These are phyloP conservation scores for Chaenogobius annularis DNA, from an alignment of 2,113 vertebrate genomes.

Conservation along the genomic window DNA sequence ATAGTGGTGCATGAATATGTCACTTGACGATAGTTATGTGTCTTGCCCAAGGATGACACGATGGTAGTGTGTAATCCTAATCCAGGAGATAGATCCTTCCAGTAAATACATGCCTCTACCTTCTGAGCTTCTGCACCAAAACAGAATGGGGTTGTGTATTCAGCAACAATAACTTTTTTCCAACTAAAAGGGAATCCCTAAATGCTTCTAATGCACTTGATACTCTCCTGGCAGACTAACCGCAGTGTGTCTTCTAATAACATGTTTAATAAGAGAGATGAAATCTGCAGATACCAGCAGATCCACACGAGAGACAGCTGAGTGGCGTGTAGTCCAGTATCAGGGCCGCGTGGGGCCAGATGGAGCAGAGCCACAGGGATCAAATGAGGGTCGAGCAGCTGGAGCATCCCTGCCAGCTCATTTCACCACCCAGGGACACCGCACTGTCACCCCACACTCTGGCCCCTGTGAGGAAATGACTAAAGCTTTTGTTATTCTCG, in stretches of 20 bases:
- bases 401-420: conserved; percentile 54
- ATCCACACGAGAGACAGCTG: conserved; percentile 32
- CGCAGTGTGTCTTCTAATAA: conserved; percentile 12
- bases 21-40: not conserved
- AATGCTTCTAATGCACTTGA: conserved; percentile 24
- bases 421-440: conserved; percentile 55
- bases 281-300: conserved; percentile 25
- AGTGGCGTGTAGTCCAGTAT: conserved; percentile 48
- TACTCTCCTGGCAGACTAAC: conserved; percentile 26
- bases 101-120: not conserved
- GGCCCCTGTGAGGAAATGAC: conserved; percentile 35
- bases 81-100: not conserved
- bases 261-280: conserved; percentile 39
- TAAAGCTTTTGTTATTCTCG: not conserved
- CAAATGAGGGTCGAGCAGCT: conserved; percentile 56
- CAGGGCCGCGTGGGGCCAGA: conserved; percentile 60
- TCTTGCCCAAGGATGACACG: not conserved
- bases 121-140: not conserved
- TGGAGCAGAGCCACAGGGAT: conserved; percentile 66
- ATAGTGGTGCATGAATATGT: not conserved
- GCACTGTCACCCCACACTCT: conserved; percentile 27
- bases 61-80: not conserved
- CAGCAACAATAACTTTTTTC: not conserved
- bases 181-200: conserved; percentile 2
- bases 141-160: not conserved